These are phyloP conservation scores for Carassius auratus DNA, from an alignment of 2,113 vertebrate species.

Conservation along the genomic window DNA sequence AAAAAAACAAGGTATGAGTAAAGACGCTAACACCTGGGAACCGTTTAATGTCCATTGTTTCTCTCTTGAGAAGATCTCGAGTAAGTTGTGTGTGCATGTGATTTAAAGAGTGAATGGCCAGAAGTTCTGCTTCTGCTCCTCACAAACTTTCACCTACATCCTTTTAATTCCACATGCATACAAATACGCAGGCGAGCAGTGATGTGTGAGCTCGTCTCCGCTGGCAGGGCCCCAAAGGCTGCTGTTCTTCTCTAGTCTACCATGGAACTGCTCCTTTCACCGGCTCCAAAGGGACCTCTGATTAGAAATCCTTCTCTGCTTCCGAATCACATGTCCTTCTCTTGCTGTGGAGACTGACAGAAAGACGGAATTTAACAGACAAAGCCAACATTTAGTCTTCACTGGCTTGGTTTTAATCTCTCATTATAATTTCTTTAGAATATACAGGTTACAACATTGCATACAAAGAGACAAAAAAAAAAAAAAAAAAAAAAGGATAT, in stretches of 20 bases:
- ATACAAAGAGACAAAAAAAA: not conserved
- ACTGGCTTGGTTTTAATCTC: not conserved
- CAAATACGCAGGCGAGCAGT: slow-evolving; percentile 40
- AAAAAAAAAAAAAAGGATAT: not conserved
- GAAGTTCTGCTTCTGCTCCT: slow-evolving; percentile 37
- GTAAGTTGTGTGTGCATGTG: not conserved
- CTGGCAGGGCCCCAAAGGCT: slow-evolving; percentile 44
- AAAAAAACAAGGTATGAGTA: too few relatives aligned
- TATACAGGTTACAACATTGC: not conserved
- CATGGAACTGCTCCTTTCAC: slow-evolving; percentile 54
- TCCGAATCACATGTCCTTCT: slow-evolving; percentile 22
- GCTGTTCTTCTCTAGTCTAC: slow-evolving; percentile 53
- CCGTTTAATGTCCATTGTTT: not conserved
- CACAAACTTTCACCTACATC: slow-evolving; percentile 51
- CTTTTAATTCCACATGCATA: slow-evolving; percentile 37
- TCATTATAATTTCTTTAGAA: not conserved
- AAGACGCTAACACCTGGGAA: too few relatives aligned
- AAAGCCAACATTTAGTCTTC: slow-evolving; percentile 32
- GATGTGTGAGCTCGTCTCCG: slow-evolving; percentile 39
- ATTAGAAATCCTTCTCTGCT: slow-evolving; percentile 50
- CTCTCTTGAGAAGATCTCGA: not conserved
- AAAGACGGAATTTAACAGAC: not conserved
- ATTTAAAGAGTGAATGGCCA: slow-evolving; percentile 26
- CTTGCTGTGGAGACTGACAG: slow-evolving; percentile 16
- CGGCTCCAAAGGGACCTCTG: slow-evolving; percentile 44